These are phyloP conservation scores for Bhutanitis thaidina DNA, from an alignment of 2,888 invertebrate genomes.

Conservation along the genomic window DNA sequence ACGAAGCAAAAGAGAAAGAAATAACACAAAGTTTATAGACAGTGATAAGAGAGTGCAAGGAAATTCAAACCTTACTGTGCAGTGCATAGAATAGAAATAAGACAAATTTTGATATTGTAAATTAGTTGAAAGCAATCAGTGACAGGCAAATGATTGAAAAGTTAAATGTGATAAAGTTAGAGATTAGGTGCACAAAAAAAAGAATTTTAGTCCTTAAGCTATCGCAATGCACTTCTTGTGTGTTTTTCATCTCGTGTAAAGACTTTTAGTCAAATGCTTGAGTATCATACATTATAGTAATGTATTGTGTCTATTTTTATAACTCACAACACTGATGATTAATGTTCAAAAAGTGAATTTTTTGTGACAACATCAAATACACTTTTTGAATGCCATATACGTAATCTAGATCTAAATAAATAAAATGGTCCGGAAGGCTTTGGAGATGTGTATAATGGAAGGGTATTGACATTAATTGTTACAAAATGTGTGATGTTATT, in stretches of 20 bases:
- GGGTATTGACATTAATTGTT: conserved; percentile 65
- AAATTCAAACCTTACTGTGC: conserved; percentile 71
- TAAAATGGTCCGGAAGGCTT: conserved; percentile 37
- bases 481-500: conserved; percentile 60
- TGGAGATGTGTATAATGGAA: conserved; percentile 41
- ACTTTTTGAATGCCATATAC: conserved; percentile 21
- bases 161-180: conserved; percentile 27
- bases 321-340: background rate
- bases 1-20: conserved; percentile 52
- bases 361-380: conserved; percentile 7
- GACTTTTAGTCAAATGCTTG: background rate
- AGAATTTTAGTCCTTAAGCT: conserved; percentile 23
- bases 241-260: background rate
- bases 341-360: conserved; percentile 18
- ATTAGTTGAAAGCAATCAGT: conserved; percentile 49
- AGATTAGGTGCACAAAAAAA: conserved; percentile 44
- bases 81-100: conserved; percentile 71
- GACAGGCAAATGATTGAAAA: conserved; percentile 43
- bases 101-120: conserved; percentile 36
- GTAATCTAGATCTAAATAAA: conserved; percentile 26
- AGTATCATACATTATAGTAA: background rate
- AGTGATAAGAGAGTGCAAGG: conserved; percentile 62
- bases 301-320: background rate
- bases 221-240: background rate
- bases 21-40: conserved; percentile 54